Base-by-base conservation (phyloP, 23 tunicate species). In the Oikopleura dioica region DNA sequence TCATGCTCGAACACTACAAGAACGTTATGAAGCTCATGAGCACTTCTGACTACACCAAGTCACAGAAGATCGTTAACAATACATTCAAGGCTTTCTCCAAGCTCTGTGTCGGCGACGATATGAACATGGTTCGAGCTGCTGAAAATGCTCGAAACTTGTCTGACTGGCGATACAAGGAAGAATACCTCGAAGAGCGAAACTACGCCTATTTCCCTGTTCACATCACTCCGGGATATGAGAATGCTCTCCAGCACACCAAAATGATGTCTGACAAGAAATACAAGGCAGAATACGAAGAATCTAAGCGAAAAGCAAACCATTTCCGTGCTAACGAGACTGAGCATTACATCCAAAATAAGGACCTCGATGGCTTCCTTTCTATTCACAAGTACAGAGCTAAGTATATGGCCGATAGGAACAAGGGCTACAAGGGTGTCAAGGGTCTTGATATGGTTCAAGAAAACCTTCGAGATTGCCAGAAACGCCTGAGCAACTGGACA, bases 161-260 rank as follows among this genome's bases (percentile, higher is more conserved):
- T 26, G 4, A 16, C 4, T 63, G 72, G 72, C 72, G 79, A 50
- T 94, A 94, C 88, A 94, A 83, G 75, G 88, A 94, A 78, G 99
- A 86, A 59, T 94, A 86, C 77, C 51, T 81, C 79, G 88, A 78
- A 1, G 95, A 86, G 36, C 79, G 81, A 29, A 81, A 86, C 44
- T 36, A 83, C 12, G 77, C 87, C 34, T 94, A 86, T 68, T 94
- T 77, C 72, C 99, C 99, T 32, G 89, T 86, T n/a, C 86, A 84
- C 58, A 37, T 94, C 36, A 94, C 99, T 38, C 95, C 89, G 23
- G 95, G 85, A 23, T 94, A 94, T 59, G 99, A 94, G 75, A 69
- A 78, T 81, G 95, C 99, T 2, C 63, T 82, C 24, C 83, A 94
- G 50, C 84, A 88, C n/a, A 79, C 77, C 69, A 84, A 89, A 38